phyloP scores from a whole-genome alignment of 2,888 invertebrate genomes.

The Brachyptera risi region DNA sequence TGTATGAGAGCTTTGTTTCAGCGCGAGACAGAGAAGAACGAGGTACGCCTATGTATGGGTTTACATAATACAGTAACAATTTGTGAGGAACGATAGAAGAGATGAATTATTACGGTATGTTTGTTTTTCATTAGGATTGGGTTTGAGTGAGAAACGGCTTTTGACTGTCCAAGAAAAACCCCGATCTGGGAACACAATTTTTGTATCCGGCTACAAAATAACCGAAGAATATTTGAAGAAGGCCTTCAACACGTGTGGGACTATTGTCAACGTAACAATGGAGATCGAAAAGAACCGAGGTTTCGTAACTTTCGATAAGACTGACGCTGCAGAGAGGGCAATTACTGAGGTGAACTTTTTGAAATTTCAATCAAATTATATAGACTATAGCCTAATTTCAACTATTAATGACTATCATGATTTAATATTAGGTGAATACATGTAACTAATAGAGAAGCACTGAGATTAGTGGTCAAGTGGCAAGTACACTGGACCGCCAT shows the following conservation, averaged over 20 bases:
- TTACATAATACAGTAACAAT: too few relatives aligned
- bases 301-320: constrained; percentile 87
- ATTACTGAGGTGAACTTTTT: constrained; percentile 58
- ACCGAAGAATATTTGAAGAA: constrained; percentile 74
- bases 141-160: not conserved
- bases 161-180: too few relatives aligned
- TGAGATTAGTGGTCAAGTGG: too few relatives aligned
- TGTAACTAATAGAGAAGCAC: too few relatives aligned
- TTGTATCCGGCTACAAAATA: constrained; percentile 73
- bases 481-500: too few relatives aligned
- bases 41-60: too few relatives aligned
- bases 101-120: not conserved
- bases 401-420: too few relatives aligned
- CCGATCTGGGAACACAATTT: constrained; percentile 75
- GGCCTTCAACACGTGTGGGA: constrained; percentile 68
- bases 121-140: not conserved
- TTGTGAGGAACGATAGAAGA: too few relatives aligned
- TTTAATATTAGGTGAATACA: too few relatives aligned
- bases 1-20: constrained; percentile 74
- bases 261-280: constrained; percentile 76
- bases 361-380: too few relatives aligned
- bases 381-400: too few relatives aligned
- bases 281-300: constrained; percentile 81
- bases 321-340: constrained; percentile 80
- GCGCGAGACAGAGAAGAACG: constrained; percentile 62